Percentiles rank a stretch among this genome's conserved stretches.
Evolutionary conservation across 2,888 invertebrate genomes (phyloP).

Genomic region (Eledona agricola): DNA sequence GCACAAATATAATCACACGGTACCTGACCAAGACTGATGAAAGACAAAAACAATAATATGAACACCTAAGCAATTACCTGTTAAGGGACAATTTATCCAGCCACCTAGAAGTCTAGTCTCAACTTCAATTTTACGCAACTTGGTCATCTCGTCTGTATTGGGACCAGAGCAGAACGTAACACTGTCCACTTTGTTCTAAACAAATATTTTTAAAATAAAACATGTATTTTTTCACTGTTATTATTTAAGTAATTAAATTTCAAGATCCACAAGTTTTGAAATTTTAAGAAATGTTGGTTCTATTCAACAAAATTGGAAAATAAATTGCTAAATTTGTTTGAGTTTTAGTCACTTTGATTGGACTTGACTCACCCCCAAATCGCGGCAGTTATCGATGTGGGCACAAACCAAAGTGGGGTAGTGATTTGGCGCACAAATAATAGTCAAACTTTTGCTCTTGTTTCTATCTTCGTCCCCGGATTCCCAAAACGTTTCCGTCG

Average conservation of each 20-base stretch:
- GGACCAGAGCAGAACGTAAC: constrained; percentile 87
- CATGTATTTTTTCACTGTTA: no score
- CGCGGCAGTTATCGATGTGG: constrained; percentile 94
- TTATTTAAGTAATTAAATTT: no score
- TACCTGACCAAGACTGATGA: neutral
- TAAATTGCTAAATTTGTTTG: no score
- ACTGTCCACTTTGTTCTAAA: constrained; percentile 87
- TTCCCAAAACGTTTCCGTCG: constrained; percentile 99
- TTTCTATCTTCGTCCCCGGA: constrained; percentile 97
- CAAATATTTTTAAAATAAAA: constrained; percentile 2
- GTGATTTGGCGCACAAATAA: constrained; percentile 71
- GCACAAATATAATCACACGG: neutral
- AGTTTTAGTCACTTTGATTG: no score
- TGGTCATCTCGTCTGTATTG: constrained; percentile 81
- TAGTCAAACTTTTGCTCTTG: constrained; percentile 85
- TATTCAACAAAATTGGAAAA: no score
- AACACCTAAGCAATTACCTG: constrained; percentile 63
- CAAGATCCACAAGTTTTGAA: no score
- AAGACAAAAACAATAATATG: neutral
- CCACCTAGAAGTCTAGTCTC: constrained; percentile 81
- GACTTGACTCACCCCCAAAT: constrained; percentile 83
- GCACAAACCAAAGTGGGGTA: constrained; percentile 81
- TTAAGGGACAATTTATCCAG: constrained; percentile 89
- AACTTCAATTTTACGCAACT: constrained; percentile 84
- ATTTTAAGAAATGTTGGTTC: no score